Conservation (phyloP, 2,113 vertebrate genomes). For the Anser brachyrhynchus region DNA sequence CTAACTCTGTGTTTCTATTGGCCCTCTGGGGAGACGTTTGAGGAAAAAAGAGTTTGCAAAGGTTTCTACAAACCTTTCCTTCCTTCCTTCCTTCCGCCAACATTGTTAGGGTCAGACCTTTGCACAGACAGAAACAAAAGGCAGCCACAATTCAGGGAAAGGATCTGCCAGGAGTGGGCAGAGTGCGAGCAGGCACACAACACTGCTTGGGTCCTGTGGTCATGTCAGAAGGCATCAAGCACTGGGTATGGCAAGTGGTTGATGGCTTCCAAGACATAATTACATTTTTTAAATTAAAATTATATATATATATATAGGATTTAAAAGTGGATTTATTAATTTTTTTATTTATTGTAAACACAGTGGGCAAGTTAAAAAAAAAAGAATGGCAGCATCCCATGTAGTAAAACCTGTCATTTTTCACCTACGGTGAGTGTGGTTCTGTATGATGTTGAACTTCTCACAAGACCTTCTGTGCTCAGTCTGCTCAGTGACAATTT, state of each 20-base stretch:
- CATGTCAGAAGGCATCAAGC: neutral
- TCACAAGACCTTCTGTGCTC: neutral
- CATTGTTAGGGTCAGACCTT: conserved; percentile 44
- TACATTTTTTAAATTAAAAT: neutral
- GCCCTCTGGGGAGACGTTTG: conserved; percentile 2
- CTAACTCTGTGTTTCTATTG: neutral
- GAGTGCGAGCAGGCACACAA: neutral
- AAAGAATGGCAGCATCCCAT: neutral
- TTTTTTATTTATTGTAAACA: neutral
- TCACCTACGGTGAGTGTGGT: neutral
- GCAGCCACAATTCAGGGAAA: neutral
- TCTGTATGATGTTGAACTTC: neutral
- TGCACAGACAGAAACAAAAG: conserved; percentile 57
- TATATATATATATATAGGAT: neutral
- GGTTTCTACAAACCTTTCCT: conserved; percentile 46
- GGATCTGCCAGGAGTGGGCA: neutral
- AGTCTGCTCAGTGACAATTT: neutral
- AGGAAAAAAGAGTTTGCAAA: conserved; percentile 39
- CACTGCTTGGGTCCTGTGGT: neutral
- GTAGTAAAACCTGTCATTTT: neutral
- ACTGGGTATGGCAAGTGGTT: accelerated
- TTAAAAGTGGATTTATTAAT: neutral
- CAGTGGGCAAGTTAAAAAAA: neutral
- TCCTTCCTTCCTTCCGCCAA: conserved; percentile 42
- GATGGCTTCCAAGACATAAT: neutral